Evolutionary conservation across 1,140 invertebrate genomes (phyloP), one percentile per base, ranked within the genome.

Genomic region (Caenorhabditis latens): DNA sequence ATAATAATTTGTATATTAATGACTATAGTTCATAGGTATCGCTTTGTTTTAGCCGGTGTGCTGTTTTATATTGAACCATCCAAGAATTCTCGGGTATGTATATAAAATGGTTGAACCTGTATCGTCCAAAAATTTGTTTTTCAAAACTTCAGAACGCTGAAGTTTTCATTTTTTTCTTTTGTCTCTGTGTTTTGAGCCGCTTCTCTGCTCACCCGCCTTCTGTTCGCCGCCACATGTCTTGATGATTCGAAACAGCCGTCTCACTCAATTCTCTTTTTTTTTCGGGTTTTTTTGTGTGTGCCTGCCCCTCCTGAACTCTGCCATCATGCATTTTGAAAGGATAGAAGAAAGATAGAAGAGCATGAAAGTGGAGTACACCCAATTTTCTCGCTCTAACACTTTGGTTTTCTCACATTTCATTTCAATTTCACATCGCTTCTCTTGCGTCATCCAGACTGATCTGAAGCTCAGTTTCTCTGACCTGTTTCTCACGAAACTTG

Each of bases 181-280:
- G 16, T 58, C 16, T 8, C n/a, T 79, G 46, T 79, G 71, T 79
- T 79, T 79, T 50, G 46, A 79, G 71, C 4, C 40, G 8, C 46
- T 79, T 79, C 71, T 79, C 43, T 79, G 71, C 71, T 79, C 71
- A 21, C 1, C 46, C 43, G 71, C 71, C 40, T 24, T 79, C 71
- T 79, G 71, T 50, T 79, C 67, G 43, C 43, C 71, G n/a, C 46
- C 46, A 50, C 46, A 53, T 79, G 71, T 79, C 40, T 21, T 19
- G 67, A 19, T 79, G 46, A 79, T 50, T 79, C 71, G 71, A 79
- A 79, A 79, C 71, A 79, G 71, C 43, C 71, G 42, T 71, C 67
- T 16, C 42, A 5, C n/a, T 46, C 42, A 16, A 13, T 71, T 24
- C 13, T 79, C 71, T 24, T 24, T 24, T 50, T 48, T 50, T 79